Base-by-base conservation (phyloP, 1,140 invertebrate genomes). In the Leptopilina boulardi region DNA sequence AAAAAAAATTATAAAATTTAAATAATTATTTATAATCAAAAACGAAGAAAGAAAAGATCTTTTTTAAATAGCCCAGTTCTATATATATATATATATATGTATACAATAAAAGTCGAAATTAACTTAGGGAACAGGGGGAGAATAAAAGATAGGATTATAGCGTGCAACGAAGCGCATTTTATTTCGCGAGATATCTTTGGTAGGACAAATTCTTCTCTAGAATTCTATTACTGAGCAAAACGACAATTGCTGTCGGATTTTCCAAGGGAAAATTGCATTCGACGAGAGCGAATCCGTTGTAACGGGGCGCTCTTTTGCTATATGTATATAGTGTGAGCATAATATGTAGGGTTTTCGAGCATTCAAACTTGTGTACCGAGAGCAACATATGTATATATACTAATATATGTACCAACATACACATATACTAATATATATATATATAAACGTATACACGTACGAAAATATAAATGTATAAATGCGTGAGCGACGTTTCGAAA, bases 131-230 rank as follows among this genome's bases (percentile, higher is more conserved):
- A 47, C 44, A n/a, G 44, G 44, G 44, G 44, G n/a, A 13, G n/a
- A 47, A 47, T 47, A 47, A 47, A 47, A 47, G 15, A 47, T 47
- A 47, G 44, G 44, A 47, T 47, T 47, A 47, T 47, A 47, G 44
- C 44, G 44, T 47, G 44, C 44, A 47, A 47, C 44, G 44, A 47
- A 47, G 44, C 44, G 44, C 44, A 47, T 47, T 47, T 47, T 47
- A 47, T 47, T 47, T 47, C 44, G 44, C 44, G 44, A 47, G 44
- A 47, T 47, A 47, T 47, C 44, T n/a, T 47, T 47, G 44, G 44
- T 47, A 47, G 44, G 44, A 47, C 44, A 47, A 47, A 47, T 47
- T 47, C 44, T 47, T 47, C 44, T 47, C 44, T 47, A 47, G 44
- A 47, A 47, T 47, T 47, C 44, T 47, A 47, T 47, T 47, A 47